A percentile compares a stretch with the other conserved stretches of the same genome.
These are phyloP conservation scores for Vultur gryphus DNA, from an alignment of 2,797 vertebrate genomes.

Conservation along the genomic window DNA sequence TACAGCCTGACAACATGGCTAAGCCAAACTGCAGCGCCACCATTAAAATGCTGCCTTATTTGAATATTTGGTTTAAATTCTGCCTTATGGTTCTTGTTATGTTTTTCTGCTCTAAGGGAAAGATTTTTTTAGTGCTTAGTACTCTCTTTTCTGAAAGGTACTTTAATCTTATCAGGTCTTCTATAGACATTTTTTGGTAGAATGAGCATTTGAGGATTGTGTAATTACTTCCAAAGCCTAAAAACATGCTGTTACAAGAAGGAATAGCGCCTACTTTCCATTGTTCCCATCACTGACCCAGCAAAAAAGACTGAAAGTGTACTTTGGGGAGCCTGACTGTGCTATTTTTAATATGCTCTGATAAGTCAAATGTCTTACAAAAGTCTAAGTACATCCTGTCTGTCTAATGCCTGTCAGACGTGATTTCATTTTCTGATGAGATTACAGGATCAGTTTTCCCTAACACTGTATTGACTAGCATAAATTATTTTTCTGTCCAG, in stretches of 20 bases:
- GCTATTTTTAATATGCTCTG: background rate
- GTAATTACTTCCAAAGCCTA: background rate
- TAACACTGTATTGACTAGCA: background rate
- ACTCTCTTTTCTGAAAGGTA: background rate
- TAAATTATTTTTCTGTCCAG: background rate
- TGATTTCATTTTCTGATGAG: background rate
- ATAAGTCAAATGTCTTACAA: background rate
- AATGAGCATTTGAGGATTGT: background rate
- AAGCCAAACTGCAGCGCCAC: background rate
- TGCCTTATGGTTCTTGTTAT: background rate
- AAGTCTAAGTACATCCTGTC: background rate
- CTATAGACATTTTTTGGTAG: background rate
- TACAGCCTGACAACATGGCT: background rate
- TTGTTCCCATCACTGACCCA: background rate
- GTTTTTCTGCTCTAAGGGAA: background rate
- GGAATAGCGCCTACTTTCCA: background rate
- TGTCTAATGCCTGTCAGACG: background rate
- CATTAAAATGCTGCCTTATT: background rate
- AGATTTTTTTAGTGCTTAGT: background rate
- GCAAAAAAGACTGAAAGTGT: background rate
- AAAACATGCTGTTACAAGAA: background rate
- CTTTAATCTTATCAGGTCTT: background rate
- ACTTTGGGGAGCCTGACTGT: background rate
- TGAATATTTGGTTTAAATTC: background rate
- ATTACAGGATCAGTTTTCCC: background rate